phyloP scores from a whole-genome alignment of 2,888 invertebrate species.

The Drosophila acutilabella region DNA sequence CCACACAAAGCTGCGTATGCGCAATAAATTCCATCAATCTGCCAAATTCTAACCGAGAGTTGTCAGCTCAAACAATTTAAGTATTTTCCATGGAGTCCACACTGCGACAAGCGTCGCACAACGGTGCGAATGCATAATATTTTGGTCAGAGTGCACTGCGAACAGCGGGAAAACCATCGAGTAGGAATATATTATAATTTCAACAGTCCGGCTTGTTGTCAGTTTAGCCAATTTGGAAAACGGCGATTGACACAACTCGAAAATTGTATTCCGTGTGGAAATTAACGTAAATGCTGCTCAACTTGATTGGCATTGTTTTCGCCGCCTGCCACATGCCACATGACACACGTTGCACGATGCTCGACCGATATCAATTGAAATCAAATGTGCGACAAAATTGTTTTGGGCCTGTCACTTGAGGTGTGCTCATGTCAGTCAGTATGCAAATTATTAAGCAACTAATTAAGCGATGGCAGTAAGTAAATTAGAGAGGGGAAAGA shows the following conservation, averaged over 20 bases:
- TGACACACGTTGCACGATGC: constrained; percentile 3
- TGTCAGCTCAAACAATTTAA: constrained; percentile 21
- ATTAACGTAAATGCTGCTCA: constrained; percentile 64
- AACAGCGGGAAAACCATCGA: background rate
- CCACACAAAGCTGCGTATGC: constrained; percentile 10
- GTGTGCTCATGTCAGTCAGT: constrained; percentile 57
- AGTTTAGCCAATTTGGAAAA: constrained; percentile 45
- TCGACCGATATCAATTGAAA: constrained; percentile 66
- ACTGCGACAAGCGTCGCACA: background rate
- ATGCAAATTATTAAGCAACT: constrained; percentile 76
- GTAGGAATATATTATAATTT: constrained; percentile 16
- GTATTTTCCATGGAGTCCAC: constrained; percentile 1
- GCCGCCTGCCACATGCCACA: constrained; percentile 26
- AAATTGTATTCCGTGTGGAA: constrained; percentile 70
- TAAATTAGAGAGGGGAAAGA: constrained; percentile 3
- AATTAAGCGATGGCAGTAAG: constrained; percentile 59
- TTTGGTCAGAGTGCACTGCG: constrained; percentile 18
- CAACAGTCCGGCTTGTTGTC: constrained; percentile 8
- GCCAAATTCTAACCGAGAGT: constrained; percentile 15
- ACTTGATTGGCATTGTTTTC: constrained; percentile 73
- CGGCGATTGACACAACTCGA: constrained; percentile 38
- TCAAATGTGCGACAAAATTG: constrained; percentile 56
- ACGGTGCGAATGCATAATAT: constrained; percentile 42
- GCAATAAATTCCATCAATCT: constrained; percentile 20
- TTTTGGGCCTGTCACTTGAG: constrained; percentile 63